Conservation (phyloP, 2,797 vertebrate species). For the Leptoclinus maculatus region DNA sequence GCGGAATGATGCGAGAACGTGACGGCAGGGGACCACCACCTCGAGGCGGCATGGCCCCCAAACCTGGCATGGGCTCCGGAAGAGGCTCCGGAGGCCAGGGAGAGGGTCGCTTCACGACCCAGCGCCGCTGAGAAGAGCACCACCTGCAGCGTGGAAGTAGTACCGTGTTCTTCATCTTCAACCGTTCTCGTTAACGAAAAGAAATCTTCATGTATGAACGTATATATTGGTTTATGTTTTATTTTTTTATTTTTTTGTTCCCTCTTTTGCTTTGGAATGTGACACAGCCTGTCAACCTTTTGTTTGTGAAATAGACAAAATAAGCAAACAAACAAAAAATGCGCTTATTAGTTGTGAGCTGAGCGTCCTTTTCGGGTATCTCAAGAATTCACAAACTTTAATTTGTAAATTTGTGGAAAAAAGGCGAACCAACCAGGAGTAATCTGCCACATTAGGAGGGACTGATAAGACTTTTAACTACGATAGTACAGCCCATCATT, state of each 20-base stretch:
- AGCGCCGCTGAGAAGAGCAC: conserved; percentile 89
- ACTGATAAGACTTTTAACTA: conserved; percentile 81
- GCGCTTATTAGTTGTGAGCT: conserved; percentile 92
- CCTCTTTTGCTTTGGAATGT: conserved; percentile 94
- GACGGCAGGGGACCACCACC: conserved; percentile 92
- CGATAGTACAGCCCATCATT: conserved; percentile 80
- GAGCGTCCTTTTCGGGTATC: conserved; percentile 88
- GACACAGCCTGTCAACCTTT: conserved; percentile 93
- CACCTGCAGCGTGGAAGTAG: conserved; percentile 86
- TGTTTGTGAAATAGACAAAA: conserved; percentile 87
- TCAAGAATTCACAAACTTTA: conserved; percentile 91
- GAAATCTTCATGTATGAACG: conserved; percentile 83
- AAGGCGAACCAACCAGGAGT: conserved; percentile 79
- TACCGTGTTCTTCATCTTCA: conserved; percentile 92
- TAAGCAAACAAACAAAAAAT: conserved; percentile 82
- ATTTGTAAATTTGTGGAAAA: conserved; percentile 86
- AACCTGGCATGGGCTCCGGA: conserved; percentile 91
- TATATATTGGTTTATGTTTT: conserved; percentile 79
- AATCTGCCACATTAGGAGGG: conserved; percentile 82
- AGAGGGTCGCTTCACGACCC: conserved; percentile 92
- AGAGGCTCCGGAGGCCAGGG: conserved; percentile 87
- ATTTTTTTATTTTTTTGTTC: conserved; percentile 57
- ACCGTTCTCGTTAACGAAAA: conserved; percentile 90
- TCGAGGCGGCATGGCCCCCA: conserved; percentile 89
- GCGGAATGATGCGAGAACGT: conserved; percentile 92